Percentiles rank a stretch among this genome's conserved stretches.
Evolutionary conservation across 2,797 vertebrate species (phyloP).

Genomic region (Scolopax bukidnonensis): DNA sequence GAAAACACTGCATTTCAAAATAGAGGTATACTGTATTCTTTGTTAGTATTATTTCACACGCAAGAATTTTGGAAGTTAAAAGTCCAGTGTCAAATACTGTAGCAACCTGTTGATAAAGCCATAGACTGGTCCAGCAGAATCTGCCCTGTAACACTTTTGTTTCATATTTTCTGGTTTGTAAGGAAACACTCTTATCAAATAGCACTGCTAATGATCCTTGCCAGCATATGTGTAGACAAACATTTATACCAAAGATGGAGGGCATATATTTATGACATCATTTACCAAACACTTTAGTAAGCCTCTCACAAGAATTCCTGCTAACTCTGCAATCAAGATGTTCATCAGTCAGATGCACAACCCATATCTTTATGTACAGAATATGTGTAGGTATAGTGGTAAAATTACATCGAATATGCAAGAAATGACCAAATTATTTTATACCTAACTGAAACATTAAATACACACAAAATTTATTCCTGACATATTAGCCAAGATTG

Average conservation of each 20-base stretch:
- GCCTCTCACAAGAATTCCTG: not conserved
- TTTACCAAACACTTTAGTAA: not conserved
- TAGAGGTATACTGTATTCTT: not conserved
- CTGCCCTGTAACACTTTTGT: not conserved
- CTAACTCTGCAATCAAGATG: not conserved
- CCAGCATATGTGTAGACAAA: not conserved
- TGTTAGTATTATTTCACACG: not conserved
- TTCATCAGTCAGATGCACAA: not conserved
- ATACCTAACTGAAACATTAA: not conserved
- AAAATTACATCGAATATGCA: not conserved
- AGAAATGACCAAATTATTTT: not conserved
- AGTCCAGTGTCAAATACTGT: not conserved
- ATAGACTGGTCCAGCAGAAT: not conserved
- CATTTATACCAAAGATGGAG: not conserved
- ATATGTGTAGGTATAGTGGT: not conserved
- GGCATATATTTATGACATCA: not conserved
- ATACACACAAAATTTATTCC: not conserved
- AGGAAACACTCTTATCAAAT: not conserved
- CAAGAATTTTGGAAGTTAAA: not conserved
- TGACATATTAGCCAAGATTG: not conserved
- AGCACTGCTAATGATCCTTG: not conserved
- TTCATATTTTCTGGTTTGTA: not conserved
- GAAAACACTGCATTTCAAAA: not conserved
- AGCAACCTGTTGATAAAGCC: not conserved
- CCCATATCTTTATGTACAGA: fast-evolving